phyloP scores from a whole-genome alignment of 1,140 invertebrate genomes.

The Drosophila sturtevanti region DNA sequence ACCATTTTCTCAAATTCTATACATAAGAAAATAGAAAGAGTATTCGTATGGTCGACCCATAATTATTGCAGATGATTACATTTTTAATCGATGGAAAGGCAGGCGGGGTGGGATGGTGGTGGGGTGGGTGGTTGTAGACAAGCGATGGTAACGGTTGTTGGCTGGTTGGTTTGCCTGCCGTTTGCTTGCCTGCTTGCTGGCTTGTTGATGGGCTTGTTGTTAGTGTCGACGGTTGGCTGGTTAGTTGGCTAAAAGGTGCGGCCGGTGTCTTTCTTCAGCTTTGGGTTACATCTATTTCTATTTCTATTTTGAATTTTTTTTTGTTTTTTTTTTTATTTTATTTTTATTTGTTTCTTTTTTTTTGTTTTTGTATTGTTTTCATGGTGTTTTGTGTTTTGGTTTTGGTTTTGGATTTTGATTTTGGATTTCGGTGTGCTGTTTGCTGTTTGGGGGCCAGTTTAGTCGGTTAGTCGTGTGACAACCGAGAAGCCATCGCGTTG shows the following conservation, averaged over 20 bases:
- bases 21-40: background rate
- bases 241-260: slow-evolving; percentile 39
- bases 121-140: slow-evolving; percentile 26
- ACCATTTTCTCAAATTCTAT: background rate
- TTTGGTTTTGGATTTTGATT: slow-evolving; percentile 58
- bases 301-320: slow-evolving; percentile 39
- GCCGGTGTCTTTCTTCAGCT: slow-evolving; percentile 55
- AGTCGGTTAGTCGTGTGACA: slow-evolving; percentile 75
- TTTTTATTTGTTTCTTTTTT: slow-evolving; percentile 38
- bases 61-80: background rate
- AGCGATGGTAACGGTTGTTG: slow-evolving; percentile 12
- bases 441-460: slow-evolving; percentile 53
- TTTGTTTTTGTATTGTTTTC: slow-evolving; percentile 53
- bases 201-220: slow-evolving; percentile 4
- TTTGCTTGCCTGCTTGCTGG: background rate
- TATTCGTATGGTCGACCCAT: background rate
- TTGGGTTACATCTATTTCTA: slow-evolving; percentile 74
- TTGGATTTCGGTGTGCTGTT: slow-evolving; percentile 39
- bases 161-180: slow-evolving; percentile 13
- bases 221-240: slow-evolving; percentile 10
- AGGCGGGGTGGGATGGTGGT: background rate
- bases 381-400: slow-evolving; percentile 38
- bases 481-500: slow-evolving; percentile 64
- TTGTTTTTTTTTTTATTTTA: slow-evolving; percentile 47
- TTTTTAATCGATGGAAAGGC: slow-evolving; percentile 4